Conservation (phyloP, 2,888 invertebrate genomes). For the Brachyptera risi region DNA sequence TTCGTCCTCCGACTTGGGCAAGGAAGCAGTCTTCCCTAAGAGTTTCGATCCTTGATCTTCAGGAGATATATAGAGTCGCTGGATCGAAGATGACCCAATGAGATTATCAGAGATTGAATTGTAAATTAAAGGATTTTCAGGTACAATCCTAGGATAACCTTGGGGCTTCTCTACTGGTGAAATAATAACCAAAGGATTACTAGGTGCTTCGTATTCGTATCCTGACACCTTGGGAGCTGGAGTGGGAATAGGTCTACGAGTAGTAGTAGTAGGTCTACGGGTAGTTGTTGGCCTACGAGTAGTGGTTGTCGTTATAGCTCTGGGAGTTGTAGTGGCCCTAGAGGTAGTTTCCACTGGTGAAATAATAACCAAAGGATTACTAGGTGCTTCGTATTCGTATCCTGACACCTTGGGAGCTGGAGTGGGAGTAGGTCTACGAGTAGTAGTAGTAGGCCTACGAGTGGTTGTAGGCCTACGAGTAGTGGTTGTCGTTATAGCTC, state of each 20-base stretch:
- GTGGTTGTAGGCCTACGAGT: conserved; percentile 1
- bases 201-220: conserved; percentile 1
- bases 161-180: neutral
- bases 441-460: neutral
- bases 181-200: neutral
- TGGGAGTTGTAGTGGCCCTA: too few species aligned
- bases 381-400: too few species aligned
- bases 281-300: neutral
- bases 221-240: neutral
- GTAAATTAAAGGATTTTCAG: neutral
- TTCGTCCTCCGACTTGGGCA: neutral
- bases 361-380: too few species aligned
- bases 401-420: too few species aligned
- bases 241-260: neutral
- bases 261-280: neutral
- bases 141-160: neutral
- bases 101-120: neutral
- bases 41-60: neutral
- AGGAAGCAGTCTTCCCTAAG: neutral
- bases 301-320: too few species aligned
- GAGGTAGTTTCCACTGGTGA: neutral
- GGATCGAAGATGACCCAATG: neutral
- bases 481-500: neutral
- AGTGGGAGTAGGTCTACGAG: neutral
- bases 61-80: neutral